These are phyloP conservation scores for Globicephala melas DNA, from an alignment of 2,113 vertebrate genomes.

Conservation along the genomic window DNA sequence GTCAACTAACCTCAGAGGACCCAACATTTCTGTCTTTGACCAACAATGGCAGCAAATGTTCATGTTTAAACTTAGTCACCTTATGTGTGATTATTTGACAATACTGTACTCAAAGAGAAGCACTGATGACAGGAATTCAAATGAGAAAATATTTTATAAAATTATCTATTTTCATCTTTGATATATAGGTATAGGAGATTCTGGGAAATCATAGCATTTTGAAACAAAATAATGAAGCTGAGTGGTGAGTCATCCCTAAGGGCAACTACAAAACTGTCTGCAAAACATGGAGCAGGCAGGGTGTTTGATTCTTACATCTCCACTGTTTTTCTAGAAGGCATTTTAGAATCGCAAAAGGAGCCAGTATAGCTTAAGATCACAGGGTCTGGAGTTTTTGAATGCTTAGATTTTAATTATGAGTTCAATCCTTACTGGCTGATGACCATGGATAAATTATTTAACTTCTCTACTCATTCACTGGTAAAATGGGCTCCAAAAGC, in stretches of 20 bases:
- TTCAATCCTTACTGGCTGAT: background rate
- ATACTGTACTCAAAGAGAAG: background rate
- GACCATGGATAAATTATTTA: background rate
- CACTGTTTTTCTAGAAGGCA: too few relatives aligned
- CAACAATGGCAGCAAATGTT: constrained; percentile 11
- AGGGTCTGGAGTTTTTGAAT: background rate
- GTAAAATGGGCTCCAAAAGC: background rate
- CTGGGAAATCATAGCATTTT: background rate
- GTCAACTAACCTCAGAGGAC: background rate
- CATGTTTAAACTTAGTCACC: background rate
- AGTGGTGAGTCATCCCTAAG: background rate
- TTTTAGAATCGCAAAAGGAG: background rate
- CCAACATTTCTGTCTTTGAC: background rate
- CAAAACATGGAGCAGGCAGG: background rate
- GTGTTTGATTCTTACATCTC: background rate
- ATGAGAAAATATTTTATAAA: background rate
- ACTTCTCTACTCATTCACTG: background rate
- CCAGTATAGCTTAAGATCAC: background rate
- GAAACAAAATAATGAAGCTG: background rate
- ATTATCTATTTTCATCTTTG: background rate
- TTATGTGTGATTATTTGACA: background rate
- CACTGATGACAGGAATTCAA: background rate
- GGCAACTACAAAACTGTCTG: background rate
- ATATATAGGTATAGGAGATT: background rate
- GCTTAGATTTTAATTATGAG: background rate